These are phyloP conservation scores for Drosophila melanogaster DNA, from an alignment of 1,140 invertebrate species.

Conservation along the genomic window DNA sequence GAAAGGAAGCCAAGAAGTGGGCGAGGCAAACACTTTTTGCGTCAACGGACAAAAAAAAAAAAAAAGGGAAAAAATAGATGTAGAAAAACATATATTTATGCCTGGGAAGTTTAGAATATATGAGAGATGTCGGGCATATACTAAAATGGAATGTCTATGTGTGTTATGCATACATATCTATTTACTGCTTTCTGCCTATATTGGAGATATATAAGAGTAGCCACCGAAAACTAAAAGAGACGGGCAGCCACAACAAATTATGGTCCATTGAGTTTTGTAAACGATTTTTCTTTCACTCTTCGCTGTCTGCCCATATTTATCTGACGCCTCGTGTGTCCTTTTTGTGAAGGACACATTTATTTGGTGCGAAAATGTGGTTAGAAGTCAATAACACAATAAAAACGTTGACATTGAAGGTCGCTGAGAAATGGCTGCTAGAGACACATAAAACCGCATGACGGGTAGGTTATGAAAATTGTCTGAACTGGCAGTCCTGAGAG, in stretches of 20 bases:
- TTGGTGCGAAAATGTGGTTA: conserved; percentile 80
- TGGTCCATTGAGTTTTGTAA: conserved; percentile 66
- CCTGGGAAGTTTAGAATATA: conserved; percentile 19
- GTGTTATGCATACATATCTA: conserved; percentile 10
- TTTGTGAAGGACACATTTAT: conserved; percentile 62
- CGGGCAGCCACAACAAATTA: conserved; percentile 64
- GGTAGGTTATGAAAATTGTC: conserved; percentile 50
- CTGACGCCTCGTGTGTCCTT: conserved; percentile 24
- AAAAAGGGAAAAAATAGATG: conserved; percentile 55
- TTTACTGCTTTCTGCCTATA: conserved; percentile 22
- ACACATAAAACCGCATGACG: conserved; percentile 13
- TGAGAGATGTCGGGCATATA: conserved; percentile 10
- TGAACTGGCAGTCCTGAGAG: conserved; percentile 22
- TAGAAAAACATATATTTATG: conserved; percentile 71
- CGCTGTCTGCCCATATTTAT: conserved; percentile 9
- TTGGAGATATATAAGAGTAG: conserved; percentile 51
- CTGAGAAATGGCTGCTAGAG: conserved; percentile 33
- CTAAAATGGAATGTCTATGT: conserved; percentile 4
- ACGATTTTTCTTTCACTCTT: conserved; percentile 36
- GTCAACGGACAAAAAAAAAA: conserved; percentile 35
- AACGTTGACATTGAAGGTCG: conserved; percentile 70
- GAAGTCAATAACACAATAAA: conserved; percentile 81
- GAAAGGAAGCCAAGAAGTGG: conserved; percentile 15
- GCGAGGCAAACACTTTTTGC: conserved; percentile 55
- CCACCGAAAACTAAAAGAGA: conserved; percentile 44